phyloP scores from a whole-genome alignment of 2,113 vertebrate genomes.

The Clarias batrachus region DNA sequence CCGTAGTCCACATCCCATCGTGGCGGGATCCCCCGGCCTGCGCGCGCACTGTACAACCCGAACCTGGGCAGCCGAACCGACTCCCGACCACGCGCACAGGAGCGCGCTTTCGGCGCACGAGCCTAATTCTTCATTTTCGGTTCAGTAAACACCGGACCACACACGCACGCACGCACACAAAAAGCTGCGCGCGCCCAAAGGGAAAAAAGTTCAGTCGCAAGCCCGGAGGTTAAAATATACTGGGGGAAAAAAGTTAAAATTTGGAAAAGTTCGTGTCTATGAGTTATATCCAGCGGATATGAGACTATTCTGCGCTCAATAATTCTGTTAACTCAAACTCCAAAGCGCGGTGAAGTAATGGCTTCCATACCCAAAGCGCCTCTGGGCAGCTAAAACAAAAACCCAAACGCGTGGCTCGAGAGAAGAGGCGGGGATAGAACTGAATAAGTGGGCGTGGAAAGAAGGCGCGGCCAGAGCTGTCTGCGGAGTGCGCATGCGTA shows the following conservation, averaged over 20 bases:
- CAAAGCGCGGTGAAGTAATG: not conserved
- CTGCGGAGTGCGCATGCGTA: constrained; percentile 14
- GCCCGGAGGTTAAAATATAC: not conserved
- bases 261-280: not conserved
- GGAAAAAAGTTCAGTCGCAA: not conserved
- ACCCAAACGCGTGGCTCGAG: constrained; percentile 2
- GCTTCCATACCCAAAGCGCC: not conserved
- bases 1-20: constrained; percentile 95
- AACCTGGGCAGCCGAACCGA: constrained; percentile 2
- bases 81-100: not conserved
- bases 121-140: constrained; percentile 55
- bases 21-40: constrained; percentile 47
- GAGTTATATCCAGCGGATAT: not conserved
- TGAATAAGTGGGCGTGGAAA: constrained; percentile 27
- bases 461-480: not conserved
- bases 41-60: constrained; percentile 24
- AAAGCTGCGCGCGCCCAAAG: not conserved
- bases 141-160: constrained; percentile 15
- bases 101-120: constrained; percentile 23
- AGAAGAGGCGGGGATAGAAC: constrained; percentile 5
- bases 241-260: not conserved
- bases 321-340: not conserved
- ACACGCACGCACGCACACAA: not conserved
- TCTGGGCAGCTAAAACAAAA: constrained; percentile 10
- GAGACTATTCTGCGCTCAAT: not conserved